Evolutionary conservation across 2,888 invertebrate species (phyloP), one percentile per base, ranked within the genome.

Genomic region (Eupeodes latifasciatus): DNA sequence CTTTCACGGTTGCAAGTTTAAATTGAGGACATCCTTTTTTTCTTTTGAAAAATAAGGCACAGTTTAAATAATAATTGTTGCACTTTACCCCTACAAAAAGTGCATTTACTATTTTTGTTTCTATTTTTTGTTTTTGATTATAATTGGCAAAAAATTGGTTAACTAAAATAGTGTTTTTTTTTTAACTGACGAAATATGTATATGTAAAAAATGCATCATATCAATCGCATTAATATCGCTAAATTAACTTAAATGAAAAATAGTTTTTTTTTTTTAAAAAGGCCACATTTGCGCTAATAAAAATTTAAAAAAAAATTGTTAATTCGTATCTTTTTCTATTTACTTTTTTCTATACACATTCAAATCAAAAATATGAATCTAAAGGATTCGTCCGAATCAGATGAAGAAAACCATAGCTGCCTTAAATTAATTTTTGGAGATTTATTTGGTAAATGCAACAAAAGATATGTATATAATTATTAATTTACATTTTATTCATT

Each of bases 381-480:
- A 59, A 62, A 89, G 88, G 85, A 89, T 88, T 89, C 88, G 57
- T 89, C 88, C 84, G 92, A 93, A 91, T 93, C 92, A 92, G 94
- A 93, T 92, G 94, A 94, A 91, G 92, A 92, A 92, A 94, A 95
- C 94, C 94, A 95, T 94, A 95, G 95, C 95, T 96, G 96, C 95
- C 95, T 96, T 94, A 95, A 95, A 95, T 95, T 95, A 94, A 95
- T 96, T 93, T 95, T 96, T 94, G 95, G 95, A 93, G 95, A 95
- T 93, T 94, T 95, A 92, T 94, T 95, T 94, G 95, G 95, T 95
- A 95, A 95, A 93, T 93, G 67, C 85, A 72, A 80, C 34, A 53
- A 51, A 36, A 64, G 44, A 34, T 14, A 61, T 67, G 64, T 81
- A 81, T 51, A 72, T 79, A 79, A 47, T 34, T 59, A 14, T 55